A percentile compares a stretch with the other conserved stretches of the same genome.
Conservation (phyloP, 2,113 vertebrate genomes). For the Pholis gunnellus region DNA sequence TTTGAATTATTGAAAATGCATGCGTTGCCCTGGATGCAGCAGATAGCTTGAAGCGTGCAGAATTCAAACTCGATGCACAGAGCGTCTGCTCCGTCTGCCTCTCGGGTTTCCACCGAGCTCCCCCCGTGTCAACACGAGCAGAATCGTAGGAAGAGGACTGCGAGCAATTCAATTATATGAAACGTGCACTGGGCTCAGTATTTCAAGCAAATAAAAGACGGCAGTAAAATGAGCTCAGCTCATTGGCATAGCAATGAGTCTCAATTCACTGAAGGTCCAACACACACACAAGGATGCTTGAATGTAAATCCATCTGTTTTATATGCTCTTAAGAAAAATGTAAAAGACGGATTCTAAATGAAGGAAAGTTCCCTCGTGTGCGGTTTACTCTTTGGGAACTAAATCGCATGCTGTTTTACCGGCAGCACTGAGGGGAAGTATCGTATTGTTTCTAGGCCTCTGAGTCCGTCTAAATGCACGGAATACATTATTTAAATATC, state of each 20-base stretch:
- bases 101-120: neutral
- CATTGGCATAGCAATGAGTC: too few relatives aligned
- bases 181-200: neutral
- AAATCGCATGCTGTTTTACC: neutral
- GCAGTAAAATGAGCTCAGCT: neutral
- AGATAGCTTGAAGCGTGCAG: neutral
- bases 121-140: neutral
- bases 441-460: neutral
- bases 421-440: neutral
- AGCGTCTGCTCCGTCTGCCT: neutral
- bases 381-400: neutral
- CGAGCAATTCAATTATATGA: neutral
- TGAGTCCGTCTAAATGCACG: neutral
- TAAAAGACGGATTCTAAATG: neutral
- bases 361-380: neutral
- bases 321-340: neutral
- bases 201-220: constrained; percentile 9
- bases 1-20: constrained; percentile 51
- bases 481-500: neutral
- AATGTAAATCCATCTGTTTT: constrained; percentile 3
- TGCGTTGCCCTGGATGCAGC: constrained; percentile 5
- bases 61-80: neutral
- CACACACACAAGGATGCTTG: neutral
- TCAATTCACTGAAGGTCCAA: neutral
- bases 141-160: neutral